A percentile compares a stretch with the other conserved stretches of the same genome.
These are phyloP conservation scores for Athene cunicularia DNA, from an alignment of 2,113 vertebrate species.

Conservation along the genomic window DNA sequence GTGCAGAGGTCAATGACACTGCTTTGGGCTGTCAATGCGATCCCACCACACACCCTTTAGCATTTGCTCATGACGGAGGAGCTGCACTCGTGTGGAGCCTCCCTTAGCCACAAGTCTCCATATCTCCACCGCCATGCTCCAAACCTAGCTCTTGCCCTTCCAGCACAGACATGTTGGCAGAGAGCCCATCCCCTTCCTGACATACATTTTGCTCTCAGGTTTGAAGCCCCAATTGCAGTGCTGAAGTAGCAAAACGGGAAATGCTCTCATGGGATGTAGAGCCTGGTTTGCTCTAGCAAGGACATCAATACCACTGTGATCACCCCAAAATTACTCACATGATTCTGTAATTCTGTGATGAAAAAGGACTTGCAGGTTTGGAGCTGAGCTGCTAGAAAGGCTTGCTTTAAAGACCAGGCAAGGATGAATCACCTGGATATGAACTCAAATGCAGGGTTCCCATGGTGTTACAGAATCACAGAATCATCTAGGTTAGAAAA, in stretches of 20 bases:
- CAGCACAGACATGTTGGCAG: accelerated
- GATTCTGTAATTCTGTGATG: neutral
- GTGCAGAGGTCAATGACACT: neutral
- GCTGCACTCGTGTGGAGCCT: accelerated
- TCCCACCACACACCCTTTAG: neutral
- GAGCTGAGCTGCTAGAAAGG: neutral
- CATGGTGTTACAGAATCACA: neutral
- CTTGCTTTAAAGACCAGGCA: neutral
- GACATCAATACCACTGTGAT: accelerated
- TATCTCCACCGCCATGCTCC: neutral
- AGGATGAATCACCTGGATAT: neutral
- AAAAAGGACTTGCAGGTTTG: neutral
- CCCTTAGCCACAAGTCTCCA: accelerated
- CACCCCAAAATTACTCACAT: neutral
- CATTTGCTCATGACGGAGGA: accelerated
- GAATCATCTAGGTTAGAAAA: too few relatives aligned
- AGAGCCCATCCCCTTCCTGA: neutral
- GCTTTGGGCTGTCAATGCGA: accelerated
- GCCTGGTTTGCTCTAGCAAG: neutral
- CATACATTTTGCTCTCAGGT: accelerated
- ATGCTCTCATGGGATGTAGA: neutral
- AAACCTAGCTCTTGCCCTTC: neutral
- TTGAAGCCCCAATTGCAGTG: neutral
- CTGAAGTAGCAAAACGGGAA: neutral
- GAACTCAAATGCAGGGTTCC: neutral